phyloP scores from a whole-genome alignment of 2,113 vertebrate genomes.

The Acrocephalus kingi region DNA sequence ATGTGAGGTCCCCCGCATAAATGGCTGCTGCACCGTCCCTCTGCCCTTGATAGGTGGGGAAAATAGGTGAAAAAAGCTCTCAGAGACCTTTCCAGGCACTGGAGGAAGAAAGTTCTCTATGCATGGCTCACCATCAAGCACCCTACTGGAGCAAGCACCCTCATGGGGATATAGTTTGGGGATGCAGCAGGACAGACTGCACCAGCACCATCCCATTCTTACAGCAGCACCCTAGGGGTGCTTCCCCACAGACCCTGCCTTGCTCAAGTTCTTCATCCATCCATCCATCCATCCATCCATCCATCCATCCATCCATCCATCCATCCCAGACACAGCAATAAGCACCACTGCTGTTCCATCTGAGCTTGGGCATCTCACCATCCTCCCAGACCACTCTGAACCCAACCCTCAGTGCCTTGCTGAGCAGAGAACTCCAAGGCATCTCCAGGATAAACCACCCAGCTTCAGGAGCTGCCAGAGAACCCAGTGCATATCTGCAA shows the following conservation, averaged over 20 bases:
- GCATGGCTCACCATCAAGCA: not conserved
- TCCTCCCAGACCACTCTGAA: rapidly evolving
- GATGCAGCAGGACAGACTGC: not conserved
- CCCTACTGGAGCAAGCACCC: not conserved
- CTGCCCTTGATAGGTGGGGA: not conserved
- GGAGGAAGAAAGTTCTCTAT: not conserved
- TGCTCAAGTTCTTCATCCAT: not conserved
- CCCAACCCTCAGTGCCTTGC: not conserved
- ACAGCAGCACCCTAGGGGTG: not conserved
- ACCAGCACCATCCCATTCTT: not conserved
- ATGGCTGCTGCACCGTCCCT: not conserved
- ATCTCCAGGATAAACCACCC: not conserved
- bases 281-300: not conserved
- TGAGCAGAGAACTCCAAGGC: rapidly evolving
- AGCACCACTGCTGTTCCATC: not conserved
- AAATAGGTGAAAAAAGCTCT: not conserved
- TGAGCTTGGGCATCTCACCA: not conserved
- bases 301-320: not conserved
- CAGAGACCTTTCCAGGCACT: not conserved
- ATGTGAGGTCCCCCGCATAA: not conserved
- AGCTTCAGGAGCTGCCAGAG: not conserved
- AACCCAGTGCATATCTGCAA: rapidly evolving
- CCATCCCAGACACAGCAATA: not conserved
- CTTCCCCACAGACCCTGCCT: not conserved
- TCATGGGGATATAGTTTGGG: not conserved